A percentile compares a stretch with the other conserved stretches of the same genome.
Conservation (phyloP, 2,113 vertebrate genomes). For the Dasyornis broadbenti region DNA sequence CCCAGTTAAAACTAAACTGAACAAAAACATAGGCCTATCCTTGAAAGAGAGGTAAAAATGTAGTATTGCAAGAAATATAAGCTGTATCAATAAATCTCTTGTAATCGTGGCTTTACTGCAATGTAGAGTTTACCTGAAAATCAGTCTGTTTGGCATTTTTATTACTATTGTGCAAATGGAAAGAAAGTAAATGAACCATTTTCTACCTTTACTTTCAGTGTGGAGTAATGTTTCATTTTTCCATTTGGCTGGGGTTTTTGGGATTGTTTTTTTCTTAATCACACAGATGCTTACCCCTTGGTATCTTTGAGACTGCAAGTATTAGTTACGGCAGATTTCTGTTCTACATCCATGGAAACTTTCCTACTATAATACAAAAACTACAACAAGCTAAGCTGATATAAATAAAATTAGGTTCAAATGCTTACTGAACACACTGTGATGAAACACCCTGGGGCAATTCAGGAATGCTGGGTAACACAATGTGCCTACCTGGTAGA, state of each 20-base stretch:
- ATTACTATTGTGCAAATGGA: slow-evolving; percentile 71
- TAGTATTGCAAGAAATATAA: slow-evolving; percentile 23
- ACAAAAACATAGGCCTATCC: background rate
- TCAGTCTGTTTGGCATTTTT: slow-evolving; percentile 75
- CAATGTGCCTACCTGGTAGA: background rate
- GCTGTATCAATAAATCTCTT: slow-evolving; percentile 52
- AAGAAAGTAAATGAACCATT: slow-evolving; percentile 73
- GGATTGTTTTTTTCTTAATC: background rate
- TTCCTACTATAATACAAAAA: background rate
- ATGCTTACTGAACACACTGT: background rate
- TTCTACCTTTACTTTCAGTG: slow-evolving; percentile 62
- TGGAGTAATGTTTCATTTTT: slow-evolving; percentile 67
- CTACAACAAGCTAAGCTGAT: background rate
- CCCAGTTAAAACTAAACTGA: slow-evolving; percentile 34
- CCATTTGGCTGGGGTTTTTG: slow-evolving; percentile 13
- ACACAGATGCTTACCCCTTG: background rate
- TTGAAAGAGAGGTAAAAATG: slow-evolving; percentile 51
- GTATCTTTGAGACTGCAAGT: slow-evolving; percentile 22
- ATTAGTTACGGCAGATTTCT: slow-evolving; percentile 34
- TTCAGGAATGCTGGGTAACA: background rate
- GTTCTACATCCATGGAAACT: background rate
- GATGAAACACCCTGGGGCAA: background rate
- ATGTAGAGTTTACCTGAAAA: slow-evolving; percentile 65
- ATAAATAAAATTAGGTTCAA: slow-evolving; percentile 23
- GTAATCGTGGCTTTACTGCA: slow-evolving; percentile 68